These are phyloP conservation scores for Pocillopora grandis DNA, from an alignment of 92 coral and sea anemone species.

Conservation along the genomic window DNA sequence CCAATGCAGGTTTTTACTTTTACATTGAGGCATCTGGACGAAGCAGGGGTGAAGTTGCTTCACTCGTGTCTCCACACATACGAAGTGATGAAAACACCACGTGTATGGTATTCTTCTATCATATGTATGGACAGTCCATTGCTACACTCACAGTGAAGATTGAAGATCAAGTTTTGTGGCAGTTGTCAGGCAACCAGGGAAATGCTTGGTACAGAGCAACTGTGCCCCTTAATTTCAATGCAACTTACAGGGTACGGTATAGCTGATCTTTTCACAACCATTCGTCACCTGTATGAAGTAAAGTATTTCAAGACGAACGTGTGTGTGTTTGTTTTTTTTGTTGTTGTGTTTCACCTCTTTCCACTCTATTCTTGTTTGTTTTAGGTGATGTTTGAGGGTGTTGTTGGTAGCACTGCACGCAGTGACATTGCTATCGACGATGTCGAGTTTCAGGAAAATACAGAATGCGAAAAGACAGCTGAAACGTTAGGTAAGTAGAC, in stretches of 20 bases:
- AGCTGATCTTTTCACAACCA: background rate
- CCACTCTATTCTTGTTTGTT: background rate
- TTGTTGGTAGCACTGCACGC: constrained; percentile 54
- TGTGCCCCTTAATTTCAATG: constrained; percentile 61
- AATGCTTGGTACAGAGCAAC: constrained; percentile 79
- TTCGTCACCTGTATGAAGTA: background rate
- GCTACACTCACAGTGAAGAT: constrained; percentile 58
- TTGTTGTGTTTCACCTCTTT: background rate
- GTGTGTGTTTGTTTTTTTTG: background rate
- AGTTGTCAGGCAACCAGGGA: constrained; percentile 75
- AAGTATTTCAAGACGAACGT: background rate
- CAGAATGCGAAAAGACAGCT: constrained; percentile 52
- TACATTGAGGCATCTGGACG: constrained; percentile 62
- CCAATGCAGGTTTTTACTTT: constrained; percentile 60
- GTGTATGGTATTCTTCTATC: constrained; percentile 77
- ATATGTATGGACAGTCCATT: constrained; percentile 67
- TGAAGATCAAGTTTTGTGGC: constrained; percentile 59
- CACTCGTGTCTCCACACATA: constrained; percentile 62
- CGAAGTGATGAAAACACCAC: constrained; percentile 38
- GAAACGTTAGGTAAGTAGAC: constrained; percentile 67
- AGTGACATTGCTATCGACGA: constrained; percentile 85
- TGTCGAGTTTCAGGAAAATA: constrained; percentile 48
- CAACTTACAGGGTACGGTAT: constrained; percentile 50
- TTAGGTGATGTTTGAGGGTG: constrained; percentile 75
- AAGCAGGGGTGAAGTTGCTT: constrained; percentile 51